These are phyloP conservation scores for Capromys pilorides DNA, from an alignment of 2,797 vertebrate genomes.

Conservation along the genomic window DNA sequence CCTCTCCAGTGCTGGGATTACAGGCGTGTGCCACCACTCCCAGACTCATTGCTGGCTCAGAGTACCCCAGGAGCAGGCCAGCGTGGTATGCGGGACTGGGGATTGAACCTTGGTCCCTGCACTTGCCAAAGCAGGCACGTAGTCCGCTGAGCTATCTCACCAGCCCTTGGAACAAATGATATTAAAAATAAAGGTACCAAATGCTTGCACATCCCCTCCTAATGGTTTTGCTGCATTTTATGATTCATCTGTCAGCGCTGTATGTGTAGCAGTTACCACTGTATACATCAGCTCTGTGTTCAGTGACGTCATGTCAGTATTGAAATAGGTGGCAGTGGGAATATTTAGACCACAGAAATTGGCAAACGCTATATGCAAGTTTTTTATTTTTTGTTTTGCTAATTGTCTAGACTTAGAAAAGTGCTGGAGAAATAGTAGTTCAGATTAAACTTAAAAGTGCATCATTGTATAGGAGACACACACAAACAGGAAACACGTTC, in stretches of 20 bases:
- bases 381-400: conserved; percentile 42
- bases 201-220: not conserved
- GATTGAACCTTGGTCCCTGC: no score
- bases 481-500: not conserved
- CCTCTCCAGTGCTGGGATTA: no score
- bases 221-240: not conserved
- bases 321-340: not conserved
- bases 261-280: accelerated
- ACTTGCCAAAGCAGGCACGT: no score
- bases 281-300: not conserved
- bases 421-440: not conserved
- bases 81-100: no score
- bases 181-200: not conserved
- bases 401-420: conserved; percentile 17
- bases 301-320: not conserved
- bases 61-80: no score
- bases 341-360: not conserved
- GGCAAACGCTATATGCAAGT: not conserved
- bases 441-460: not conserved
- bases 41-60: no score
- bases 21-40: no score
- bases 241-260: not conserved
- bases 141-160: no score
- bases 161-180: not conserved
- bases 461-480: not conserved